Base-by-base conservation (phyloP, 2,888 invertebrate genomes). In the Branchinecta sandiegonensis region DNA sequence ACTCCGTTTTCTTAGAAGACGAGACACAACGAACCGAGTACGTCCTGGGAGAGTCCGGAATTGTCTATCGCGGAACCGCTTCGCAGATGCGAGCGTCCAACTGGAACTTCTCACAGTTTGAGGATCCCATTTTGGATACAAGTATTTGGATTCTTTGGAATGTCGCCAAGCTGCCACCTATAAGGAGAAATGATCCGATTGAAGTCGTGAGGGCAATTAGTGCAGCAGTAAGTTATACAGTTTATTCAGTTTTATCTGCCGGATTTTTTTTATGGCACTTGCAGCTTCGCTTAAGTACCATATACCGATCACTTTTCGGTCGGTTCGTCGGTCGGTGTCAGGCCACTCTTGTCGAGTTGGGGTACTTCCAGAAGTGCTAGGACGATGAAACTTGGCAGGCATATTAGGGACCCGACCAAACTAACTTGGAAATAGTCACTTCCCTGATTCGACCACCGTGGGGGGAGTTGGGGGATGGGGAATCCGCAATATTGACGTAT, bases 101-200 rank as follows among this genome's bases (percentile, higher is more conserved):
- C 8, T 95, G 95, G 95, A 89, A 91, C 75, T 90, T 88, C 74
- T 89, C 90, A 2, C 95, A 94, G 77, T 93, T 89, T 75, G 90
- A 92, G 73, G 85, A 85, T 56, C 84, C 90, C 74, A 83, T 92
- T 69, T 79, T 94, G 65, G 90, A 91, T 69, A 90, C 89, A 75
- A 83, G 88, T 2, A 79, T 92, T n/a, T 85, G 87, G 75, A 78
- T 92, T 72, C 82, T 91, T 75, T 84, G 81, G 69, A 83, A 84
- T 67, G 83, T 88, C 71, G 89, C 88, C 73, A 74, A 73, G n/a
- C 72, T 79, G 56, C 81, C 82, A 73, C 82, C 85, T 0, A 80
- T 82, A 5, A 83, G 83, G 69, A 81, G 92, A 72, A 83, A 85
- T 68, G 91, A 92, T 78, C 88, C 92, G 0, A 85, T 93, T 47